Conservation (phyloP, 2,113 vertebrate species). For the Corythornis vintsioides region DNA sequence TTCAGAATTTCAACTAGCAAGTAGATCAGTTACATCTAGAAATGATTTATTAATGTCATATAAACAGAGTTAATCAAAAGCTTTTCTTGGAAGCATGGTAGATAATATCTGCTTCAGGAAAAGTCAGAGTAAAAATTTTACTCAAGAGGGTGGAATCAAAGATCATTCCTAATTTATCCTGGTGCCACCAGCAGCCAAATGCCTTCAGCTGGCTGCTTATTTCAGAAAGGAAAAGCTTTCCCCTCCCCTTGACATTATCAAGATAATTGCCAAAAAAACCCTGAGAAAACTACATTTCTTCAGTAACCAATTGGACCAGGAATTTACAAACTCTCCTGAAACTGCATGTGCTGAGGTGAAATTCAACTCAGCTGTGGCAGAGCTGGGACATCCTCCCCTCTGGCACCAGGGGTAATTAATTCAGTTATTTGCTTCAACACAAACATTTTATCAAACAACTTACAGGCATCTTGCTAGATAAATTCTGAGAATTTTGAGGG, state of each 20-base stretch:
- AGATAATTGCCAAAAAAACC: not conserved
- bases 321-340: not conserved
- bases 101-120: not conserved
- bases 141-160: not conserved
- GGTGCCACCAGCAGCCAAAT: not conserved
- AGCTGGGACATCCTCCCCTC: not conserved
- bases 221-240: not conserved
- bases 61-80: not conserved
- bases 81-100: rapidly evolving
- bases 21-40: not conserved
- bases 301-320: not conserved
- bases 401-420: not conserved
- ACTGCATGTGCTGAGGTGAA: not conserved
- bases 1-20: not conserved
- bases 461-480: not conserved
- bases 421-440: not conserved
- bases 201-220: not conserved
- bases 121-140: not conserved
- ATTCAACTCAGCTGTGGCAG: not conserved
- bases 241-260: not conserved
- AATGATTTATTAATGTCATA: not conserved
- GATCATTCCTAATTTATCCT: not conserved
- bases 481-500: not conserved
- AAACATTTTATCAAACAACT: not conserved
- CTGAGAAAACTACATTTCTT: not conserved